Percentiles rank a stretch among this genome's conserved stretches.
Evolutionary conservation across 1,140 invertebrate species (phyloP).

Genomic region (Conus ventricosus): DNA sequence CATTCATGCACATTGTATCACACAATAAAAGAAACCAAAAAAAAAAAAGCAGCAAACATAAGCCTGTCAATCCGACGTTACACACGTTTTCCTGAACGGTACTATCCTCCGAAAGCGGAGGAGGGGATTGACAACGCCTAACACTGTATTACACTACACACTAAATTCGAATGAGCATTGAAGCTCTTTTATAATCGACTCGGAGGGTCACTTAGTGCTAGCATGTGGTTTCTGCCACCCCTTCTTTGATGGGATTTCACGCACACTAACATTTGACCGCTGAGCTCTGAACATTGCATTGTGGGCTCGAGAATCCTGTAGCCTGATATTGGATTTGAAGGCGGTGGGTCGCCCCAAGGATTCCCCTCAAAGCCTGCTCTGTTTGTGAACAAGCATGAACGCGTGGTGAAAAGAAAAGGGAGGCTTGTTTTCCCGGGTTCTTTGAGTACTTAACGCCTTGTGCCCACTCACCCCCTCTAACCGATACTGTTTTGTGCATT

Average conservation of each 20-base stretch:
- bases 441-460: background rate
- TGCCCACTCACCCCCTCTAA: background rate
- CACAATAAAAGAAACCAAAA: too few relatives aligned
- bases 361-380: background rate
- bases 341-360: background rate
- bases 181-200: background rate
- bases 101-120: background rate
- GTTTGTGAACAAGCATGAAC: constrained; percentile 6
- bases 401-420: background rate
- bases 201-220: background rate
- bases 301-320: background rate
- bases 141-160: background rate
- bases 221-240: background rate
- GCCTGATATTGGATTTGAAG: background rate
- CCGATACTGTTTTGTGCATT: background rate
- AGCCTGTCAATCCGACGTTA: background rate
- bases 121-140: background rate
- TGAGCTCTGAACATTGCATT: background rate
- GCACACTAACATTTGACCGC: background rate
- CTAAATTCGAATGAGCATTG: background rate
- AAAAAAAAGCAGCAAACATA: background rate
- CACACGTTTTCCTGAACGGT: background rate
- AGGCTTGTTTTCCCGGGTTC: background rate
- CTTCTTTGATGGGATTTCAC: background rate
- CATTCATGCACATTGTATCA: too few relatives aligned